Percentiles rank a stretch among this genome's conserved stretches.
Evolutionary conservation across 2,113 vertebrate species (phyloP).

Genomic region (Actinemys pallida): DNA sequence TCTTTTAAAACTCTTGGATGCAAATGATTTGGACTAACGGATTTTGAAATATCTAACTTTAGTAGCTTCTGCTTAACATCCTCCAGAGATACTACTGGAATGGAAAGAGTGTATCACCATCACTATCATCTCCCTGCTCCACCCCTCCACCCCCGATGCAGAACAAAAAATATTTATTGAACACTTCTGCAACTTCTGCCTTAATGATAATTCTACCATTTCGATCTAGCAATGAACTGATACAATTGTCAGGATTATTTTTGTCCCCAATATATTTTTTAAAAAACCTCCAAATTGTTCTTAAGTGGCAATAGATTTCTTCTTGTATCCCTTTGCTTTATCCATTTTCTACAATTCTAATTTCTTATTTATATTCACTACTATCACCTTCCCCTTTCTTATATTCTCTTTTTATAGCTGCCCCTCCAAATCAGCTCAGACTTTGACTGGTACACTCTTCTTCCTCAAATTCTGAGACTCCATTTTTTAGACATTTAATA

Average conservation of each 20-base stretch:
- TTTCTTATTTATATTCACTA: neutral
- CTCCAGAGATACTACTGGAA: neutral
- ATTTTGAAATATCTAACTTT: neutral
- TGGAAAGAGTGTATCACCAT: neutral
- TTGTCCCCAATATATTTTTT: neutral
- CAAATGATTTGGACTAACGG: neutral
- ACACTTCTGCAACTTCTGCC: neutral
- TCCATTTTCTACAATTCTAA: neutral
- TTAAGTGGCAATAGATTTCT: neutral
- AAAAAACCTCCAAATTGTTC: neutral
- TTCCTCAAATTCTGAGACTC: neutral
- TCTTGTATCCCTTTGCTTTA: neutral
- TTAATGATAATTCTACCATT: neutral
- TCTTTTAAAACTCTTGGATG: neutral
- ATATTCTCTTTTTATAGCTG: neutral
- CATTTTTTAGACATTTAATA: neutral
- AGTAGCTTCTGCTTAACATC: neutral
- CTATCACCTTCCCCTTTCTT: neutral
- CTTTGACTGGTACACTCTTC: neutral
- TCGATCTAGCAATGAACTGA: neutral
- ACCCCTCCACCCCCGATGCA: neutral
- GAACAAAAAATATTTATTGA: neutral
- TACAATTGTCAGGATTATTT: neutral
- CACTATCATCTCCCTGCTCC: neutral
- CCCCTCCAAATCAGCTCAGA: neutral